Evolutionary conservation across 2,113 vertebrate genomes (phyloP), one percentile per base, ranked within the genome.

Genomic region (Gorilla gorilla): DNA sequence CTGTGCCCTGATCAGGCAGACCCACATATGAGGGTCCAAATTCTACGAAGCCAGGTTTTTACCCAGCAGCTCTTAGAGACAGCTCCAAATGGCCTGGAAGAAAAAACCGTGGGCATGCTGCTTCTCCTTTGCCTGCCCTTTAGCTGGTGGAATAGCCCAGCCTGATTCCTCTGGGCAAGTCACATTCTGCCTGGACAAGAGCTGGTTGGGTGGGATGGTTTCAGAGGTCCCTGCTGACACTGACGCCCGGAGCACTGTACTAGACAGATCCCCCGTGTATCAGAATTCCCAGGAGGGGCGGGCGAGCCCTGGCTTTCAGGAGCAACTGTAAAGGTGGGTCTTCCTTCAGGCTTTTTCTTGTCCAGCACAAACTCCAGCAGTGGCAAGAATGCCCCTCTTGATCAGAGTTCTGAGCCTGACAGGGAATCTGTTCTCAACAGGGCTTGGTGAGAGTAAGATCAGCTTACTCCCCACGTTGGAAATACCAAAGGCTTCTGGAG

Each of bases 401-500:
- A 93, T 27, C 43, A 91, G 83, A 50, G 43, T 78, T 61, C n/a
- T 45, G 4, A 27, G 80, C 80, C 30, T 2, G 4, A 13, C 18
- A 11, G 13, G 30, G 87, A 90, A 86, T 78, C 89, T 6, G 9
- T 92, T 96, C 93, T 90, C 35, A 94, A 4, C 64, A 92, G 30
- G 94, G 87, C 68, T 93, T 57, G 83, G 94, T 84, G 97, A 94
- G 64, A 75, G 59, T 16, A 59, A 35, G 59, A 25, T 64, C 52
- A 23, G 57, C 16, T 25, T 40, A 1, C 12, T 59, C 35, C 95
- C 30, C 14, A 64, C 22, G 93, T 59, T 79, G 84, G 91, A 1
- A 79, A 95, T 86, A 97, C 93, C 97, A 88, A 27, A 64, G 80
- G 57, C 66, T 72, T 94, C 86, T 50, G 52, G n/a, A 92, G 90